phyloP scores from a whole-genome alignment of 2,113 vertebrate species.

The Apistogramma diplotaenia region DNA sequence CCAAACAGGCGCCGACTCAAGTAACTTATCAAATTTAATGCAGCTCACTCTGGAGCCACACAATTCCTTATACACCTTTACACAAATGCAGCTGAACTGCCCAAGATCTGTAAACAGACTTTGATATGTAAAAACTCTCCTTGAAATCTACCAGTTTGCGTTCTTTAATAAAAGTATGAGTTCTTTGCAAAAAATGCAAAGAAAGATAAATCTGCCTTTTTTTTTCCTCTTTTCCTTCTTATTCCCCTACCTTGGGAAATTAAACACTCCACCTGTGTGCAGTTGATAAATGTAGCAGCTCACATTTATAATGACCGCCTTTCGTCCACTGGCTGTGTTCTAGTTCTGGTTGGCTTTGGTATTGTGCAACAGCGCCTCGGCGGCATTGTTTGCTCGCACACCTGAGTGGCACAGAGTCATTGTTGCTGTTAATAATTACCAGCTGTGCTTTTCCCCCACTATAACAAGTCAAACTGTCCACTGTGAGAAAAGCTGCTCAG shows the following conservation, averaged over 20 bases:
- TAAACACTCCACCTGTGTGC: not conserved
- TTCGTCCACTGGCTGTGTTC: not conserved
- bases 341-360: not conserved
- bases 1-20: not conserved
- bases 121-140: not conserved
- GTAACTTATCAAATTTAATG: not conserved
- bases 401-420: not conserved
- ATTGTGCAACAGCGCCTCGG: not conserved
- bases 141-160: not conserved
- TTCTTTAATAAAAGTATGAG: not conserved
- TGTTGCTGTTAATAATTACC: not conserved
- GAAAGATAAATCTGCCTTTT: not conserved
- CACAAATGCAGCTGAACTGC: not conserved
- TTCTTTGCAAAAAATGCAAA: not conserved
- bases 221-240: not conserved
- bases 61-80: not conserved
- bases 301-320: not conserved
- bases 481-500: not conserved
- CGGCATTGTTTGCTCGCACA: not conserved
- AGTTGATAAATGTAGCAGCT: not conserved
- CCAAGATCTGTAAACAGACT: not conserved
- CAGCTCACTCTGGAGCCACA: not conserved
- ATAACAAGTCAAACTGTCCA: not conserved
- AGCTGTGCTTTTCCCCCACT: not conserved
- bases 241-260: not conserved